Evolutionary conservation across 2,797 vertebrate species (phyloP), one percentile per base, ranked within the genome.

Genomic region (Tauraco hartlaubi): DNA sequence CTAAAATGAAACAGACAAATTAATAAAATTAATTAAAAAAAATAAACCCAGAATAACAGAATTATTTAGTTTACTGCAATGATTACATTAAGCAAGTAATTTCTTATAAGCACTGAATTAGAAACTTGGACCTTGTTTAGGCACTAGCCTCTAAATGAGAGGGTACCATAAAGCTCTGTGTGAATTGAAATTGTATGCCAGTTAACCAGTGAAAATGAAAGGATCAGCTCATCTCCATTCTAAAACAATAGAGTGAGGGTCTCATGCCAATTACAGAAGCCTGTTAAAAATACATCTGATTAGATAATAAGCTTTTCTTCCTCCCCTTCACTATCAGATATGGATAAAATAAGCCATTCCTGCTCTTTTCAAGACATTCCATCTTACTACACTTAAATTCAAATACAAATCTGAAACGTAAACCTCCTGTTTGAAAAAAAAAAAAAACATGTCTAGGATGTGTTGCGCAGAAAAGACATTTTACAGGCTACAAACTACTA

Each of bases 271-370:
- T 94, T 92, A 94, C 29, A 55, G 51, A 77, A 95, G 79, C 37
- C 58, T 76, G 73, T 62, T 94, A 90, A 95, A 96, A 92, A 78
- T 84, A 85, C 0, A 0, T 48, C 69, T 90, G 90, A 95, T 92
- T 88, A 96, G 76, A 92, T 90, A 95, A 85, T 73, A 88, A 86
- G 59, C 76, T 90, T 90, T 91, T 67, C 46, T 88, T 85, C 51
- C 18, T 63, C 76, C 51, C 21, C 46, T 88, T 88, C 73, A 95
- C 66, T 88, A 94, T 95, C 73, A 73, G 78, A 88, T 84, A 88
- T 20, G 23, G 87, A 80, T 92, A 83, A 94, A 90, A 83, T 31
- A 69, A 77, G 56, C 35, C 56, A 58, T 77, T 89, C 59, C 33
- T 68, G 13, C 55, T 83, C 44, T 77, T 49, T 78, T 71, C 37